Conservation (phyloP, 1,140 invertebrate species). For the Cryptotermes secundus region DNA sequence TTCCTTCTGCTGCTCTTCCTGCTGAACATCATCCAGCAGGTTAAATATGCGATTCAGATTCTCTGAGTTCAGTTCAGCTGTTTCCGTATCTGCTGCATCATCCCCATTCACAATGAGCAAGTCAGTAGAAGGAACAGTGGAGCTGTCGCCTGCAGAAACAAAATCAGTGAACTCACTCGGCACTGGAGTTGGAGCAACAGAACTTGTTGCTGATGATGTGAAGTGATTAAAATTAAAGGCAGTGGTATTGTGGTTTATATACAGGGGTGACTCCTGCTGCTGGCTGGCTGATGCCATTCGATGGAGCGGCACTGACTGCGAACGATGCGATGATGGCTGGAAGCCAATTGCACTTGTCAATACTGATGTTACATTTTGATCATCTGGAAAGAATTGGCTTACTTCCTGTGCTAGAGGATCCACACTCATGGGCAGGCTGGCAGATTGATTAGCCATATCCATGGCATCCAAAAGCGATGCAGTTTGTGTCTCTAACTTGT, state of each 20-base stretch:
- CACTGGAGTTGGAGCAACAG: constrained; percentile 66
- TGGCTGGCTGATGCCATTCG: constrained; percentile 51
- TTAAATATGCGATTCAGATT: constrained; percentile 50
- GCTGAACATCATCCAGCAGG: constrained; percentile 46
- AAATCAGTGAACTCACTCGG: constrained; percentile 70
- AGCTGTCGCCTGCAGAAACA: constrained; percentile 55
- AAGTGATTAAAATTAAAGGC: constrained; percentile 46
- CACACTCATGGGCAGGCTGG: constrained; percentile 37
- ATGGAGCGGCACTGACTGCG: constrained; percentile 74
- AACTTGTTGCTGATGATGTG: constrained; percentile 59
- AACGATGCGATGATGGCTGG: constrained; percentile 53
- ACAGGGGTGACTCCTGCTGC: constrained; percentile 34
- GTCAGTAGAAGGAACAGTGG: constrained; percentile 50
- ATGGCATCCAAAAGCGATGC: too few species aligned
- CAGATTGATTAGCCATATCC: constrained; percentile 35
- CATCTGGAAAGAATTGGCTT: constrained; percentile 51
- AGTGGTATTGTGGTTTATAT: constrained; percentile 40
- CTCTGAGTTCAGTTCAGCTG: constrained; percentile 47
- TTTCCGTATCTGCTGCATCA: constrained; percentile 42
- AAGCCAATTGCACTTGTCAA: not conserved
- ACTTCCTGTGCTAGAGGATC: constrained; percentile 55
- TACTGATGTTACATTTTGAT: constrained; percentile 35
- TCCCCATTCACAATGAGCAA: constrained; percentile 42
- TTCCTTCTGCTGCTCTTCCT: constrained; percentile 43
- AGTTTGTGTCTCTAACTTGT: too few species aligned